A percentile compares a stretch with the other conserved stretches of the same genome.
Evolutionary conservation across 2,797 vertebrate species (phyloP).

Genomic region (Esox lucius): DNA sequence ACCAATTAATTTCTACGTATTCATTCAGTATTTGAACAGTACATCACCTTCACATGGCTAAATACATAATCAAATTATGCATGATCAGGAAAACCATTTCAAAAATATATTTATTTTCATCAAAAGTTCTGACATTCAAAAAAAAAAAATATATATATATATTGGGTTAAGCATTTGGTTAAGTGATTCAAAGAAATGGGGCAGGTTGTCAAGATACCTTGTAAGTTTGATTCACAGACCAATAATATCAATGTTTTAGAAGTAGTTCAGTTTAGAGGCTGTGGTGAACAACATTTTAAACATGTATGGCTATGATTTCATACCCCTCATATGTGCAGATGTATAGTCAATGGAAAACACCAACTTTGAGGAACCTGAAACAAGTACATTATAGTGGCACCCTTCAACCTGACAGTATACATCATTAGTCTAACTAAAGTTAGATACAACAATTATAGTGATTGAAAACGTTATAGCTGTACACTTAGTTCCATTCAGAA

Average conservation of each 20-base stretch:
- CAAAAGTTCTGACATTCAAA: slow-evolving; percentile 1
- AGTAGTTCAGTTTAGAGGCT: neutral
- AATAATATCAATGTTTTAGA: neutral
- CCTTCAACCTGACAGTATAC: neutral
- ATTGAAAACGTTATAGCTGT: neutral
- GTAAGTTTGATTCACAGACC: neutral
- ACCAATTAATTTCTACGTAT: neutral
- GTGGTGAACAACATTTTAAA: neutral
- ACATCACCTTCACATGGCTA: slow-evolving; percentile 51
- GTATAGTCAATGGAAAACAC: neutral
- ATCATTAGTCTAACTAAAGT: neutral
- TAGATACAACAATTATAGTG: neutral
- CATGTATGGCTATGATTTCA: neutral
- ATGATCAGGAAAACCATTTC: neutral
- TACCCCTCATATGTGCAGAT: neutral
- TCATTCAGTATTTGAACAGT: neutral
- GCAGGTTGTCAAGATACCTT: neutral
- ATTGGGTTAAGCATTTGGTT: too few species aligned
- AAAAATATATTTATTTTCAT: slow-evolving; percentile 14
- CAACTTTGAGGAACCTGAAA: neutral
- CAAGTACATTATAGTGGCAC: neutral
- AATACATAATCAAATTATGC: neutral
- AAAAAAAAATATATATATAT: too few species aligned
- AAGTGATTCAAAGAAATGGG: neutral
- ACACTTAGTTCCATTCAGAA: neutral